A percentile compares a stretch with the other conserved stretches of the same genome.
phyloP scores from a whole-genome alignment of 1,140 invertebrate genomes.

The Apis laboriosa region DNA sequence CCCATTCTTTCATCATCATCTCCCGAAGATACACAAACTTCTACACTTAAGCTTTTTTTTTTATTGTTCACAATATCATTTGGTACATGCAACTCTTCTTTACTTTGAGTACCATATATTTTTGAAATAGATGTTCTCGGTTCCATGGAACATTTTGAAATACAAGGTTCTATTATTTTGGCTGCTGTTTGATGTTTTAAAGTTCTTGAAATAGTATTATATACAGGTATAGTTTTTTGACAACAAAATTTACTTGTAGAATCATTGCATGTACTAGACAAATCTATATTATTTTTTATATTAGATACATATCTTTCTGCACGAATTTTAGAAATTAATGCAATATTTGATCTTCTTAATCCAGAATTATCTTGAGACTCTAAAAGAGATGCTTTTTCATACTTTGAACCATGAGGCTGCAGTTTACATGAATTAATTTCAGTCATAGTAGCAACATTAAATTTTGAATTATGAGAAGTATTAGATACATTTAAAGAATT shows the following conservation, averaged over 20 bases:
- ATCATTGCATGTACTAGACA: slow-evolving; percentile 48
- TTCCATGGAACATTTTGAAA: slow-evolving; percentile 66
- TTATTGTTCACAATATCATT: slow-evolving; percentile 80
- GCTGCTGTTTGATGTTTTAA: slow-evolving; percentile 66
- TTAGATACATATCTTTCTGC: slow-evolving; percentile 58
- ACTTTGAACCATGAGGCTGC: slow-evolving; percentile 35
- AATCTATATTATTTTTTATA: slow-evolving; percentile 40
- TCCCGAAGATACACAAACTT: slow-evolving; percentile 72
- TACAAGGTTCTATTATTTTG: slow-evolving; percentile 58
- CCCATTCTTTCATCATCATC: slow-evolving; percentile 74
- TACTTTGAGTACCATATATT: slow-evolving; percentile 78
- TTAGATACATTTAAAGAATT: slow-evolving; percentile 36
- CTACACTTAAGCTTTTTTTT: slow-evolving; percentile 76
- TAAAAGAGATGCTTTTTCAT: slow-evolving; percentile 36
- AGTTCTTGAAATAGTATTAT: slow-evolving; percentile 65
- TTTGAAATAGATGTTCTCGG: slow-evolving; percentile 73
- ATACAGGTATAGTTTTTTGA: slow-evolving; percentile 62
- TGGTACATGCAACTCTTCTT: slow-evolving; percentile 82
- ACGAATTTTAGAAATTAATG: slow-evolving; percentile 70
- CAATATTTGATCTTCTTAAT: slow-evolving; percentile 63
- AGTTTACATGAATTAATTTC: slow-evolving; percentile 33
- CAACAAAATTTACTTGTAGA: slow-evolving; percentile 53
- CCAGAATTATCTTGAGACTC: slow-evolving; percentile 48
- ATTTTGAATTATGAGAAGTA: slow-evolving; percentile 38
- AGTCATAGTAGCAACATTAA: slow-evolving; percentile 28